Evolutionary conservation across 92 coral and sea anemone species (phyloP), one percentile per base, ranked within the genome.

Genomic region (Anthopleura xanthogrammica): DNA sequence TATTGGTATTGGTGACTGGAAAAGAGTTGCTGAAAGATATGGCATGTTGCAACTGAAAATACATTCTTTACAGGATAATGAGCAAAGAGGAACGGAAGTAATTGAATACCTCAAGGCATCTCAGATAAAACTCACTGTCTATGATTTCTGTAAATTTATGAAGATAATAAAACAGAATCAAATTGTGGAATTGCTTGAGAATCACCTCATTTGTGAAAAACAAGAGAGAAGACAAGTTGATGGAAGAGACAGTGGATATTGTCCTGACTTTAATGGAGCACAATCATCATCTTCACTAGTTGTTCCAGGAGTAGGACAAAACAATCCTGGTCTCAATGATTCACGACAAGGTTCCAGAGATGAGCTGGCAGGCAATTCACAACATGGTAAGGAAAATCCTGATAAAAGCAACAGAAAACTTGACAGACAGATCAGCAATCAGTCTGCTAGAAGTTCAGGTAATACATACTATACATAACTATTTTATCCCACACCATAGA

Each of bases 121-220:
- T 12, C 14, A 29, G 6, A 77, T 80, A 17, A 77, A 74, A 0
- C 80, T 83, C 40, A 83, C 86, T 22, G 86, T 83, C 55, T 83
- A 46, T 83, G 73, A 83, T 4, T 83, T 83, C 60, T 83, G 86
- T 83, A 76, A 83, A 75, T 73, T 39, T 12, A 60, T 83, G 50
- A 83, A 83, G 42, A 39, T 40, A 16, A 83, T 73, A 12, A 83
- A 83, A 29, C 86, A 83, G 52, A 13, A 48, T 7, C 78, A 55
- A 29, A 83, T 83, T 19, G 86, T 83, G 23, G 52, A 83, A 1
- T 19, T 29, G 19, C 86, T 83, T 13, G 9, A 75, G 16, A 36
- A 68, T 36, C 74, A 68, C 16, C 74, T 68, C 72, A 29, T 4
- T 62, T 29, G 41, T 68, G 74, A 23, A 62, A 42, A 68, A n/a